Conservation (phyloP, 2,113 vertebrate species). For the Chamaetylas fuelleborni region DNA sequence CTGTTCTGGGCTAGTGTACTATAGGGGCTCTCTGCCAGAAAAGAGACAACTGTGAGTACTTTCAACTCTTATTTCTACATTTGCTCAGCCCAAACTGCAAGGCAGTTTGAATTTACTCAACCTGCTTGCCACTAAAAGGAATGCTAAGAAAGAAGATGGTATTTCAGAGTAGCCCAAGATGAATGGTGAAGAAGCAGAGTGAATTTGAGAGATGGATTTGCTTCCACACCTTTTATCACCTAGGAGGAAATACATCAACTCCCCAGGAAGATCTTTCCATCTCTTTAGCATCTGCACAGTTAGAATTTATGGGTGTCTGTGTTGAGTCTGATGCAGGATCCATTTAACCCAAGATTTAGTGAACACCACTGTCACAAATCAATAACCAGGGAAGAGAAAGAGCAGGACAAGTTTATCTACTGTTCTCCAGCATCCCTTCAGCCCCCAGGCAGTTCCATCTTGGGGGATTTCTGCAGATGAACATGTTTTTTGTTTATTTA, state of each 20-base stretch:
- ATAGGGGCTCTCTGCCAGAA: accelerated
- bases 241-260: not conserved
- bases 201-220: not conserved
- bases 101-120: not conserved
- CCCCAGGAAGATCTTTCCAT: not conserved
- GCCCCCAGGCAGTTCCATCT: not conserved
- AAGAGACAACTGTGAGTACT: not conserved
- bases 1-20: not conserved
- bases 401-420: not conserved
- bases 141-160: not conserved
- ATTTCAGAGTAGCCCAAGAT: not conserved
- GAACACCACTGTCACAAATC: not conserved
- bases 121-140: not conserved
- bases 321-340: not conserved
- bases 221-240: not conserved
- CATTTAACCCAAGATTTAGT: not conserved
- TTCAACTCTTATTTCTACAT: not conserved
- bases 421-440: not conserved
- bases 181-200: not conserved
- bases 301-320: not conserved
- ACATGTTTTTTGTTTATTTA: not conserved
- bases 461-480: not conserved
- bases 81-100: not conserved
- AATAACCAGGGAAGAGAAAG: not conserved
- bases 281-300: not conserved